These are phyloP conservation scores for Oceanodroma tethys DNA, from an alignment of 2,113 vertebrate species.

Conservation along the genomic window DNA sequence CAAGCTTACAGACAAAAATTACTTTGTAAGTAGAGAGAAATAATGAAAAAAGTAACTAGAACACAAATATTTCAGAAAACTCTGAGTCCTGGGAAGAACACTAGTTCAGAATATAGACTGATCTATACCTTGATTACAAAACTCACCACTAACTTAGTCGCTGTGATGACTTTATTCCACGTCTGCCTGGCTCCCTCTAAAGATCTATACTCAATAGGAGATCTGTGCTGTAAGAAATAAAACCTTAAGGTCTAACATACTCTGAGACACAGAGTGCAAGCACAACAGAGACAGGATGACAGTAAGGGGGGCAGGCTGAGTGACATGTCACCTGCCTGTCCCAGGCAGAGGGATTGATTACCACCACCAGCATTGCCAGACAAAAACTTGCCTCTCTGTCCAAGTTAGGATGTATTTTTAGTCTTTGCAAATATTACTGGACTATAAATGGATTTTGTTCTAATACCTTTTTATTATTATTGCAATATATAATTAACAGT, in stretches of 20 bases:
- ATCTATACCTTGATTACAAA: not conserved
- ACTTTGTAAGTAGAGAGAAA: not conserved
- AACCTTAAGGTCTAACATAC: not conserved
- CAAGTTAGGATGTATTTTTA: conserved; percentile 55
- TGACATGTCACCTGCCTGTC: conserved; percentile 33
- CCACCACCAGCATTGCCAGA: not conserved
- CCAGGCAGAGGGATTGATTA: conserved; percentile 16
- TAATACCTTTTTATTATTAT: not conserved
- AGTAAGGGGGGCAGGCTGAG: not conserved
- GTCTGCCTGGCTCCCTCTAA: not conserved
- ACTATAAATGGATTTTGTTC: not conserved
- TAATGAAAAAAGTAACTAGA: not conserved
- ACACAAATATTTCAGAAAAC: not conserved
- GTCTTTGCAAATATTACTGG: conserved; percentile 14
- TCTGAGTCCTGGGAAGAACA: not conserved
- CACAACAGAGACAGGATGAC: not conserved
- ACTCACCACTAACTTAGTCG: not conserved
- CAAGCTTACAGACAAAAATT: not conserved
- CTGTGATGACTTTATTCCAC: not conserved
- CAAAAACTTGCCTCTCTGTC: not conserved
- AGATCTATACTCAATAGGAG: not conserved
- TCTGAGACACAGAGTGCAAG: not conserved
- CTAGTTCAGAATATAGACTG: not conserved
- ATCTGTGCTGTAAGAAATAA: not conserved
- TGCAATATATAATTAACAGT: not conserved